Evolutionary conservation across 2,113 vertebrate species (phyloP), one percentile per base, ranked within the genome.

Genomic region (Catharus bicknelli): DNA sequence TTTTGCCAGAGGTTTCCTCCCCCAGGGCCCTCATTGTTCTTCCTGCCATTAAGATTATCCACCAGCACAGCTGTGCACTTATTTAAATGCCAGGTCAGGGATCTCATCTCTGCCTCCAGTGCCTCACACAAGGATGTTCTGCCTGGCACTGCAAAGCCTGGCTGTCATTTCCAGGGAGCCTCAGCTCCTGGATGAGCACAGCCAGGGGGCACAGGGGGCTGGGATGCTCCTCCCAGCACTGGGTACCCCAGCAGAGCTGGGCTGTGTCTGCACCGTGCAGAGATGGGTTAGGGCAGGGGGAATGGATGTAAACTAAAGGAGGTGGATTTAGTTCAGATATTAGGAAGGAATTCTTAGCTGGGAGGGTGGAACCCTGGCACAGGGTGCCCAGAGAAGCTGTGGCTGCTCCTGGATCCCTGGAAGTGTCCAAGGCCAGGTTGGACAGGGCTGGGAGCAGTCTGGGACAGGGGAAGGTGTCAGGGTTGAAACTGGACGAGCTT

Each of bases 401-500:
- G 86, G 53, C n/a, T 88, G 77, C 29, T 7, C 47, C 69, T 55
- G 81, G 18, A 59, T n/a, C 45, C 53, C 68, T 88, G 77, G n/a
- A 0, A 75, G 9, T 34, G 69, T 0, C 54, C 86, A 25, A 54
- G 29, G 45, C 27, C 86, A 67, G 40, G 54, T 0, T 66, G 86
- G 66, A 34, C 27, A 0, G 27, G 27, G 9, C 5, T 63, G 1
- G 59, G 61, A 88, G 38, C 77, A 47, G 0, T 40, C 40, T 30
- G 62, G 69, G n/a, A 5, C 0, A 4, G 61, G 26, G 69, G 42
- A 0, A 81, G 5, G 13, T 47, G 47, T 47, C 5, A 2, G 43
- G 38, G 13, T 4, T 66, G 1, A n/a, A 13, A 7, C 4, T 29
- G 38, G 38, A 12, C 26, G 47, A 15, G 29, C 7, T 68, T 18